Base-by-base conservation (phyloP, 1,140 invertebrate species). In the Dendroctonus valens region DNA sequence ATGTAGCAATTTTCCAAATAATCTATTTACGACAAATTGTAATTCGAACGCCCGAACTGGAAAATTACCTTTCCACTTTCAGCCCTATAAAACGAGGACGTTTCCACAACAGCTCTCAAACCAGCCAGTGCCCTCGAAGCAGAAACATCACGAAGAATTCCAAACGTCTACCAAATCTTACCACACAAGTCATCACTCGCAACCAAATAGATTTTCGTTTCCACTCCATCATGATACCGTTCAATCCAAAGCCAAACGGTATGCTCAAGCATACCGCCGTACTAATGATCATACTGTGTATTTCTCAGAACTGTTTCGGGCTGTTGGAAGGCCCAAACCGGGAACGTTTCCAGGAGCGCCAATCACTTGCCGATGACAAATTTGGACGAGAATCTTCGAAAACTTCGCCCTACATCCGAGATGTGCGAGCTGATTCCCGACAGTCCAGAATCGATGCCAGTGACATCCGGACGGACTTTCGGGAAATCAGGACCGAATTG, bases 401-500 rank as follows among this genome's bases (percentile, higher is more conserved):
- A 12, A 0, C 38, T 7, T 41, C 54, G 5, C 6, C 38, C 0
- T 37, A 59, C 41, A 54, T 67, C 41, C 59, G 58, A 50, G 66
- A 68, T 48, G 66, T 68, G 41, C 39, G 59, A 14, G 66, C 66
- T 8, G 66, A 68, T 53, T 68, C 66, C 37, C 52, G 66, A 5
- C 51, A 60, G 26, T 62, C 66, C 12, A 57, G 66, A 68, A 68
- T 68, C 39, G 66, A 68, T 14, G 59, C 66, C 26, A 38, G 51
- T n/a, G 66, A 68, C 40, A 68, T 68, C 15, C 59, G 66, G 7
- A 68, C 66, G 6, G 66, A 68, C 49, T 68, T 68, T 58, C 51
- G 66, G 50, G 66, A 68, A 68, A 68, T 68, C 12, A 62, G 65
- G 50, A 54, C 42, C 41, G 65, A 67, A 39, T 61, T 67, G 44